These are phyloP conservation scores for Lithophane socia DNA, from an alignment of 2,888 invertebrate species.

Conservation along the genomic window DNA sequence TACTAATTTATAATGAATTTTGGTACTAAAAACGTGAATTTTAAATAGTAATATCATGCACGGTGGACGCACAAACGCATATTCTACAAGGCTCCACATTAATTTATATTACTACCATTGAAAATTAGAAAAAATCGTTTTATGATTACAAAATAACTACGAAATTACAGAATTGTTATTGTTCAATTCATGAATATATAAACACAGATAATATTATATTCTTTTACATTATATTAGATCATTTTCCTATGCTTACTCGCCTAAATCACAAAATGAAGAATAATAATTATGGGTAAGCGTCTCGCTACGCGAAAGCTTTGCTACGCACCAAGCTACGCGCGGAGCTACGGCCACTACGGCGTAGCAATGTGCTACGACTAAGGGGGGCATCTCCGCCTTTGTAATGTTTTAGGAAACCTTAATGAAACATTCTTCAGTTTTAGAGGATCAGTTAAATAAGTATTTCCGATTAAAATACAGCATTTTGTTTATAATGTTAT, in stretches of 20 bases:
- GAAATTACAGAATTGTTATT: not conserved
- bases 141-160: no score
- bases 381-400: not conserved
- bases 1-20: no score
- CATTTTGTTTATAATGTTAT: not conserved
- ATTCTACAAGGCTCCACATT: not conserved
- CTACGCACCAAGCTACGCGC: conserved; percentile 5
- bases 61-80: not conserved
- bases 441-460: not conserved
- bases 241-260: not conserved
- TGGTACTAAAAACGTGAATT: no score
- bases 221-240: not conserved
- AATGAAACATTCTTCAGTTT: not conserved
- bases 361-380: conserved; percentile 26
- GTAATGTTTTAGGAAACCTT: not conserved
- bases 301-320: not conserved
- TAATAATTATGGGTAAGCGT: no score
- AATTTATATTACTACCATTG: no score
- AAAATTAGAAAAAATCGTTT: no score
- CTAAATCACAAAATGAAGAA: not conserved
- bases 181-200: not conserved
- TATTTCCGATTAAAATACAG: not conserved
- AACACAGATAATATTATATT: not conserved
- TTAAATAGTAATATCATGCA: no score
- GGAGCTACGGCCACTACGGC: conserved; percentile 20